Conservation (phyloP, 2,797 vertebrate genomes). For the Calcarius lapponicus region DNA sequence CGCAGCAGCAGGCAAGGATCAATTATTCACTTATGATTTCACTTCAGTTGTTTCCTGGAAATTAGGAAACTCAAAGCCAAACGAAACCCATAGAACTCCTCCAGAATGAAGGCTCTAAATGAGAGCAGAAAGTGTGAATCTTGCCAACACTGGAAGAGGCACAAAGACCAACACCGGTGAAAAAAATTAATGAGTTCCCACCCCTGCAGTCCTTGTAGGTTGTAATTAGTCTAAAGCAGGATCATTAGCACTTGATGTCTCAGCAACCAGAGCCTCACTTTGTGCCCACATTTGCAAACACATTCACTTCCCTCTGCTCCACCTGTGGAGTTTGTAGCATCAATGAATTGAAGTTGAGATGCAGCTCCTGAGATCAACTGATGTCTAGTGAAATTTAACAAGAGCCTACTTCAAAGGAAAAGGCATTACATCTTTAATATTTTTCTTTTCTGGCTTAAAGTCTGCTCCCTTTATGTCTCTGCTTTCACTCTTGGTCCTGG, state of each 20-base stretch:
- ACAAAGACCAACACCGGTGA: slow-evolving; percentile 9
- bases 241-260: slow-evolving; percentile 8
- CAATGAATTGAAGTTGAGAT: background rate
- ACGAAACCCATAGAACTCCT: background rate
- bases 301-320: background rate
- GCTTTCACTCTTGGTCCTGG: background rate
- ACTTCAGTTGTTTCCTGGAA: background rate
- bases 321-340: background rate
- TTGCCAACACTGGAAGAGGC: background rate
- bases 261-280: background rate
- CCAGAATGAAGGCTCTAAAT: background rate
- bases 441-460: background rate
- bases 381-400: background rate
- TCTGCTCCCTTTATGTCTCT: background rate
- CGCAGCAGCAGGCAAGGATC: background rate
- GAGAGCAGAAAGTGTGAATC: background rate
- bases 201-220: background rate
- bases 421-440: slow-evolving; percentile 26
- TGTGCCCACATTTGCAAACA: background rate
- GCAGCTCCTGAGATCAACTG: background rate
- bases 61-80: background rate
- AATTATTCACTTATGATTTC: background rate
- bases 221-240: slow-evolving; percentile 31
- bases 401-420: slow-evolving; percentile 32
- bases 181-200: slow-evolving; percentile 30